Evolutionary conservation across 2,888 invertebrate genomes (phyloP), one percentile per base, ranked within the genome.

Genomic region (Eretmocerus hayati): DNA sequence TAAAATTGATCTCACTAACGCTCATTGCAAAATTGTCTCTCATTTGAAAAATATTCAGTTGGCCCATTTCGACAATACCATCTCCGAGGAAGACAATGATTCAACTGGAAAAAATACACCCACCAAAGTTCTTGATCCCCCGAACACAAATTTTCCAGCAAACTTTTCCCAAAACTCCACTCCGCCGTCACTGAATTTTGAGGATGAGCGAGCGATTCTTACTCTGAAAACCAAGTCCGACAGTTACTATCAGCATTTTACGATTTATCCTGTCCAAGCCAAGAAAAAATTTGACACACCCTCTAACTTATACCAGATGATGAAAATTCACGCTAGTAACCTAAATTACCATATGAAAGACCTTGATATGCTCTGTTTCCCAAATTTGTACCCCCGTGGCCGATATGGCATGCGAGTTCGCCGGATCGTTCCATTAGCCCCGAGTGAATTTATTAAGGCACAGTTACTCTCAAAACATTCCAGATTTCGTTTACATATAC

Each of bases 1-100:
- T 39, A 23, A 60, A 26, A 64, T 65, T 31, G 21, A 45, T 16
- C 37, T 64, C 36, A 62, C 62, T n/a, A n/a, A n/a, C n/a, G n/a
- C n/a, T n/a, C n/a, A n/a, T n/a, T n/a, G n/a, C n/a, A n/a, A n/a
- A n/a, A n/a, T n/a, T n/a, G n/a, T n/a, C n/a, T n/a, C n/a, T n/a
- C n/a, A n/a, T n/a, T n/a, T n/a, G n/a, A n/a, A n/a, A n/a, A n/a
- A n/a, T n/a, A n/a, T n/a, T n/a, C n/a, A n/a, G n/a, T n/a, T n/a
- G n/a, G n/a, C n/a, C n/a, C n/a, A n/a, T n/a, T n/a, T n/a, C n/a
- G n/a, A n/a, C n/a, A n/a, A n/a, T n/a, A n/a, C n/a, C n/a, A n/a
- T n/a, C n/a, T n/a, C n/a, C n/a, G n/a, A n/a, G n/a, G n/a, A n/a
- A n/a, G n/a, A n/a, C n/a, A n/a, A n/a, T n/a, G n/a, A n/a, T n/a